These are phyloP conservation scores for Sussaba pulchella DNA, from an alignment of 2,888 invertebrate genomes.

Conservation along the genomic window DNA sequence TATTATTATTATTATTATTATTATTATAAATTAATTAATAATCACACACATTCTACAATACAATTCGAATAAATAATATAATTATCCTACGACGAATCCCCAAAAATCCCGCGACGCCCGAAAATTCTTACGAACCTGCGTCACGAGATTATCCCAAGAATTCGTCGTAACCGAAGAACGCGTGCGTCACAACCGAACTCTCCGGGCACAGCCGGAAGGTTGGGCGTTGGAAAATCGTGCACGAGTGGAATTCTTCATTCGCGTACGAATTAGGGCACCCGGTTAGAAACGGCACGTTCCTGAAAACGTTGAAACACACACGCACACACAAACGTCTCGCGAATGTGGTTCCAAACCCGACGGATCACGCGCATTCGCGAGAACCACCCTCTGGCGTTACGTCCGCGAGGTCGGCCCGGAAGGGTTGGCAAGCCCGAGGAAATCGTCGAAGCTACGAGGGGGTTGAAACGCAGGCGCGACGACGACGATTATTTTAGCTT, in stretches of 20 bases:
- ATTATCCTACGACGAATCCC: constrained; percentile 6
- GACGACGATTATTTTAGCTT: constrained; percentile 71
- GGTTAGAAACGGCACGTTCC: constrained; percentile 66
- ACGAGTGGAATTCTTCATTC: too few relatives aligned
- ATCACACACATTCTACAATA: too few relatives aligned
- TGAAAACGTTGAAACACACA: too few relatives aligned
- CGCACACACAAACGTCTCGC: too few relatives aligned
- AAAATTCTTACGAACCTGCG: constrained; percentile 57
- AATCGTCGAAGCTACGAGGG: too few relatives aligned
- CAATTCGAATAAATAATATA: not conserved
- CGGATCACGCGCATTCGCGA: constrained; percentile 58
- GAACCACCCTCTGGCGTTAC: constrained; percentile 52
- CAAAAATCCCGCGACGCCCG: not conserved
- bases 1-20: too few relatives aligned
- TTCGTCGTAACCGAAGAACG: not conserved
- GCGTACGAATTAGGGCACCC: constrained; percentile 64
- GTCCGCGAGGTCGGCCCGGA: constrained; percentile 21
- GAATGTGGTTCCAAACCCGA: constrained; percentile 41
- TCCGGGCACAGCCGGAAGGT: too few relatives aligned
- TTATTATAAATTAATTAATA: too few relatives aligned
- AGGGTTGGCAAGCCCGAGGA: constrained; percentile 41
- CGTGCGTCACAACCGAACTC: constrained; percentile 54
- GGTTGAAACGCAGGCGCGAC: constrained; percentile 74
- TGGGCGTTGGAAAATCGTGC: too few relatives aligned
- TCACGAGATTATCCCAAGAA: not conserved